Evolutionary conservation across 1,140 invertebrate genomes (phyloP), one percentile per base, ranked within the genome.

Genomic region (Drosophila kepulauana): DNA sequence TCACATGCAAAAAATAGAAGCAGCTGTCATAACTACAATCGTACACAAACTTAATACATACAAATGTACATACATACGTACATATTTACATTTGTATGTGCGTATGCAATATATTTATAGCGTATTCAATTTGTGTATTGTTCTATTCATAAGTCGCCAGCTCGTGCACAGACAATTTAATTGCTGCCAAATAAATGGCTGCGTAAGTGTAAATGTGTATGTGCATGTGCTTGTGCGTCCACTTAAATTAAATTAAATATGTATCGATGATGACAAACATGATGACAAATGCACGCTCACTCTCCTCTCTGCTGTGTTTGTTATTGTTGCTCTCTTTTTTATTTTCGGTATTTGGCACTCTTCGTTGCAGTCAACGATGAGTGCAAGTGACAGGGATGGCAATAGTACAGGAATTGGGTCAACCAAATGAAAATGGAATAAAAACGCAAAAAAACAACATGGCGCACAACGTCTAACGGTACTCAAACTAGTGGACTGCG

Each of bases 401-500:
- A 78, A 64, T 59, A 78, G 71, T 45, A 56, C 25, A 61, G 63
- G n/a, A 79, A 76, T 66, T 76, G 51, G 77, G 77, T 79, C 77
- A 79, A 62, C 25, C 68, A 58, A 75, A 72, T 71, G 56, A 64
- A 75, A 78, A 75, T 65, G 68, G 57, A 75, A 75, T 52, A 49
- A 45, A 59, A 45, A 64, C 54, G 45, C 13, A 75, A 67, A 67
- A 51, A 51, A 25, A 28, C 1, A 35, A 48, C 45, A 54, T 15
- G 35, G 38, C 7, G 59, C 67, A 71, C 67, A 59, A 75, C 38
- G 13, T 75, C 72, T 58, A 64, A 70, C 62, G 45, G 57, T 33
- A 75, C 57, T 38, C 35, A 8, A 38, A 8, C 6, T 25, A 46
- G 72, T 70, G 56, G 68, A 68, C 35, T 28, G 48, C 64, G 61